Evolutionary conservation across 2,888 invertebrate species (phyloP).

Genomic region (Kryphioiulus occultus): DNA sequence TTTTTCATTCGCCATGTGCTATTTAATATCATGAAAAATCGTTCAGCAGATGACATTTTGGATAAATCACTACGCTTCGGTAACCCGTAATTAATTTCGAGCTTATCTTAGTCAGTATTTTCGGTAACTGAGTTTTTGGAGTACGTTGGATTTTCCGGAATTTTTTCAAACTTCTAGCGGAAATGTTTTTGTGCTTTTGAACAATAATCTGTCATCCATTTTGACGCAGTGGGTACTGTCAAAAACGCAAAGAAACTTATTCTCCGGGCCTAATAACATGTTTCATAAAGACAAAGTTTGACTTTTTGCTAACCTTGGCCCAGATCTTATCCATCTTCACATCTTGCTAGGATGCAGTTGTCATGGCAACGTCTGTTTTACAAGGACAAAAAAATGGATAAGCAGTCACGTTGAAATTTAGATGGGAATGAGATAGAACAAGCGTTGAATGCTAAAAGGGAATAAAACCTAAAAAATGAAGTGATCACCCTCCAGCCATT

Average conservation of each 20-base stretch:
- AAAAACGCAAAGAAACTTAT: not conserved
- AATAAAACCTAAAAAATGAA: constrained; percentile 5
- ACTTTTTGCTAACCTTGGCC: not conserved
- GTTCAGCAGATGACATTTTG: not conserved
- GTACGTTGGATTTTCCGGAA: not conserved
- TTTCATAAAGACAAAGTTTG: not conserved
- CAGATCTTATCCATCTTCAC: not conserved
- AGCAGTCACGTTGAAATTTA: constrained; percentile 5
- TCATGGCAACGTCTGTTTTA: not conserved
- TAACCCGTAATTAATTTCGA: not conserved
- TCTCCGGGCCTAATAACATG: not conserved
- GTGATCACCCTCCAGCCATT: not conserved
- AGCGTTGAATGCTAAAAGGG: not conserved
- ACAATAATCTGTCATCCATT: not conserved
- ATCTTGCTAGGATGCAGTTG: not conserved
- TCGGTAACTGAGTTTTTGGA: not conserved
- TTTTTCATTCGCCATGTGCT: too few species aligned
- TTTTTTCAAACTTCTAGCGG: not conserved
- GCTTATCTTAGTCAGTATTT: not conserved
- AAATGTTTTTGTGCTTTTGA: not conserved
- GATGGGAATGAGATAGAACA: constrained; percentile 5
- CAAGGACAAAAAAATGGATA: not conserved
- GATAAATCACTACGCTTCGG: not conserved
- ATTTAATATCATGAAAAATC: too few species aligned
- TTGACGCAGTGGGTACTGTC: not conserved